Conservation (phyloP, 2,797 vertebrate genomes). For the Melopsittacus undulatus region DNA sequence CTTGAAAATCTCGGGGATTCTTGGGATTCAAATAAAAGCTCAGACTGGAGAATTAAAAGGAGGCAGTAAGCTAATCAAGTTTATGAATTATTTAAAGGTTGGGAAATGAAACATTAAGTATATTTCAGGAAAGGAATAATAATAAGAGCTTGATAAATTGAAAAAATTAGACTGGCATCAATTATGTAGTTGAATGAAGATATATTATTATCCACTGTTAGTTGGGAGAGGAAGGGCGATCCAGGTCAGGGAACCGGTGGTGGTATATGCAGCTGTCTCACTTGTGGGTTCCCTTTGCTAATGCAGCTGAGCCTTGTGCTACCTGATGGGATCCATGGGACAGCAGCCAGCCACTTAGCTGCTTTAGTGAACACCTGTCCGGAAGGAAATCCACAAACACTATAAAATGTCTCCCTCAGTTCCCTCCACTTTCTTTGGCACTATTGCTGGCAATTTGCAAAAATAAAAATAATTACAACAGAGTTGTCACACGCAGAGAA, state of each 20-base stretch:
- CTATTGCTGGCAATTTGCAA: background rate
- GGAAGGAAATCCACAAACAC: background rate
- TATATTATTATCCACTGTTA: background rate
- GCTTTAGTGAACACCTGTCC: background rate
- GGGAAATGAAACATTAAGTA: slow-evolving; percentile 38
- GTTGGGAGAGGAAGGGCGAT: background rate
- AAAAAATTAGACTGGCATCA: slow-evolving; percentile 5
- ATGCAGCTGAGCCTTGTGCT: background rate
- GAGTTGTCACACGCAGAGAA: background rate
- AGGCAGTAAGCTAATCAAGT: slow-evolving; percentile 20
- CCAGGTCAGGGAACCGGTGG: rapidly evolving
- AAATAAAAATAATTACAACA: background rate
- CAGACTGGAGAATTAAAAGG: background rate
- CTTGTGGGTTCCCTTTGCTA: background rate
- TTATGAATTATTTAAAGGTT: slow-evolving; percentile 51
- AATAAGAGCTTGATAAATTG: slow-evolving; percentile 5
- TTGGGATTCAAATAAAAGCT: background rate
- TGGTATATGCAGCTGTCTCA: background rate
- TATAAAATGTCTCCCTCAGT: background rate
- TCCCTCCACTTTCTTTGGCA: background rate
- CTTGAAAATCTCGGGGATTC: background rate
- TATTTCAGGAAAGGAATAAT: slow-evolving; percentile 36
- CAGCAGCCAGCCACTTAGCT: background rate
- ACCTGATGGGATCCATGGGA: background rate
- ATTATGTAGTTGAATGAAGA: background rate